Conservation (phyloP, 2,113 vertebrate species). For the Poeciliopsis prolifica region DNA sequence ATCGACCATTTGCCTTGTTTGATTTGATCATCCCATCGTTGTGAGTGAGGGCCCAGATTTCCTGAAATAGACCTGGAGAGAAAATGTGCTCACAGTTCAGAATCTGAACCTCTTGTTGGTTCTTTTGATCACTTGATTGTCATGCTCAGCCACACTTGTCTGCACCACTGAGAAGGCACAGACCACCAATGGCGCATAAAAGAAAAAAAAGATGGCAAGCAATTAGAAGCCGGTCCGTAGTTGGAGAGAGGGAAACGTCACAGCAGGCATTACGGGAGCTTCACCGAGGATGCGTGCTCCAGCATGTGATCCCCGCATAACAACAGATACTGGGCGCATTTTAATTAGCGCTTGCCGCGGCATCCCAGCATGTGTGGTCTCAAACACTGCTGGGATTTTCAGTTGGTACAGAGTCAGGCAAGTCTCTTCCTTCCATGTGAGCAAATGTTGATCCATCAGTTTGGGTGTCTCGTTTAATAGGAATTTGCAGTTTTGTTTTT, state of each 20-base stretch:
- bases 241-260: slow-evolving; percentile 57
- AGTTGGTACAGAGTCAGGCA: slow-evolving; percentile 45
- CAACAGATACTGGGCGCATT: slow-evolving; percentile 66
- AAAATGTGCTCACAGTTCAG: slow-evolving; percentile 43
- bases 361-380: slow-evolving; percentile 55
- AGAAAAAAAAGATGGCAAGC: slow-evolving; percentile 58
- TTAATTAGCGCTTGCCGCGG: slow-evolving; percentile 69
- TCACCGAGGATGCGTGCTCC: slow-evolving; percentile 69
- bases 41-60: slow-evolving; percentile 18
- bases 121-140: slow-evolving; percentile 68
- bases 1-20: neutral
- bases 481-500: slow-evolving; percentile 12
- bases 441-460: slow-evolving; percentile 63
- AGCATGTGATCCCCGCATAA: slow-evolving; percentile 73
- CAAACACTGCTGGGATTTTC: slow-evolving; percentile 54
- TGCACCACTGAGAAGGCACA: slow-evolving; percentile 45
- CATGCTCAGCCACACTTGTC: slow-evolving; percentile 70
- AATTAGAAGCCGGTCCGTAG: slow-evolving; percentile 67
- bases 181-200: slow-evolving; percentile 50
- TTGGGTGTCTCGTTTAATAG: slow-evolving; percentile 34
- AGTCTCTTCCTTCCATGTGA: slow-evolving; percentile 37
- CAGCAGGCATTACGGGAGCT: slow-evolving; percentile 70
- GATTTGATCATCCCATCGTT: slow-evolving; percentile 18
- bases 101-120: slow-evolving; percentile 31
- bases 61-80: slow-evolving; percentile 35